phyloP scores from a whole-genome alignment of 1,140 invertebrate genomes.

The Zaprionus nigranus region DNA sequence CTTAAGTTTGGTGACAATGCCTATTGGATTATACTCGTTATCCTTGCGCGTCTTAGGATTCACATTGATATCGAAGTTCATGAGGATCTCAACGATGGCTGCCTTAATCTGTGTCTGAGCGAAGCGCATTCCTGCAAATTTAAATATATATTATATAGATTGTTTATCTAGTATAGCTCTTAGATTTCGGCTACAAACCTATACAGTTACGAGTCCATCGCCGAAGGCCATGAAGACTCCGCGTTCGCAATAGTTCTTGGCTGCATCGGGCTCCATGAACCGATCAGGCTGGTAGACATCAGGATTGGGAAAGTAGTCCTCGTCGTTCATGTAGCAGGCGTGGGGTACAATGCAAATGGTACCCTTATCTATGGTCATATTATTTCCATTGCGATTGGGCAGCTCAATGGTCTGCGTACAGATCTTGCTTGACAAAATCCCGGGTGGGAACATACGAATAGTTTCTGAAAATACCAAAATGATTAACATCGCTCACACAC shows the following conservation, averaged over 20 bases:
- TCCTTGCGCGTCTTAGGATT: conserved; percentile 73
- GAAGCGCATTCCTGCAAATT: conserved; percentile 68
- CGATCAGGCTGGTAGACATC: conserved; percentile 90
- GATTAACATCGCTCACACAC: background rate
- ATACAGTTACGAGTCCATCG: conserved; percentile 72
- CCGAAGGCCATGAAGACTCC: conserved; percentile 64
- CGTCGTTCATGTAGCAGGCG: conserved; percentile 86
- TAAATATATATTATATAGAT: background rate
- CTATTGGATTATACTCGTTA: conserved; percentile 47
- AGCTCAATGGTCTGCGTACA: conserved; percentile 67
- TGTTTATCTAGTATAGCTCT: background rate
- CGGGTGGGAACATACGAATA: conserved; percentile 58
- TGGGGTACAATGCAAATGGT: conserved; percentile 86
- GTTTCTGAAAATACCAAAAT: conserved; percentile 40
- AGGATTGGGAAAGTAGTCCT: conserved; percentile 88
- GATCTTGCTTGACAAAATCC: conserved; percentile 38
- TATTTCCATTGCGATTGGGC: conserved; percentile 58
- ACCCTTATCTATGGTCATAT: conserved; percentile 79
- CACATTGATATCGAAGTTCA: conserved; percentile 60
- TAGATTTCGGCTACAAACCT: conserved; percentile 30
- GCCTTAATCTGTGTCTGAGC: conserved; percentile 71
- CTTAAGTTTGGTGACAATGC: conserved; percentile 19
- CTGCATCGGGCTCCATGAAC: conserved; percentile 65
- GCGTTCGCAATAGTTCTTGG: conserved; percentile 59
- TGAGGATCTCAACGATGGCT: conserved; percentile 61